Conservation (phyloP, 2,888 invertebrate genomes). For the Lasioglossum calceatum region DNA sequence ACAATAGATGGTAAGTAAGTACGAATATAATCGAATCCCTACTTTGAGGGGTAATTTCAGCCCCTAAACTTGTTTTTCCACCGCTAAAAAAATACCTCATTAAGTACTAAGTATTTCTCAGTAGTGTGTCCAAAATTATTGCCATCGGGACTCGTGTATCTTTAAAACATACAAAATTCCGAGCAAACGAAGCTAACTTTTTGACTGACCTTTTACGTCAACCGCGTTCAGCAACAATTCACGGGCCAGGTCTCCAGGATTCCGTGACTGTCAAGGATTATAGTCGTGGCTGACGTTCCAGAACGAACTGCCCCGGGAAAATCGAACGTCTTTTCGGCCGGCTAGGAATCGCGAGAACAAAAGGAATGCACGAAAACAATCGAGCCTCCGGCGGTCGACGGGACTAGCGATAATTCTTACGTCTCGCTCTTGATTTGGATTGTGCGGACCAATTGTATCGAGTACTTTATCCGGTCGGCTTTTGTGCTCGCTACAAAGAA, state of each 20-base stretch:
- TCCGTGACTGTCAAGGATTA: neutral
- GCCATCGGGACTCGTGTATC: no score
- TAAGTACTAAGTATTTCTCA: no score
- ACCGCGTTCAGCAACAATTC: neutral
- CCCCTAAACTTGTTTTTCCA: no score
- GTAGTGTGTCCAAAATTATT: no score
- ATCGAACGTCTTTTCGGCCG: slow-evolving; percentile 7
- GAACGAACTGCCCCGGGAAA: neutral
- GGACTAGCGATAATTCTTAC: slow-evolving; percentile 41
- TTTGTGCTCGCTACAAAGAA: slow-evolving; percentile 60
- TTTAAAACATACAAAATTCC: no score
- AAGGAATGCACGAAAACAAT: slow-evolving; percentile 33
- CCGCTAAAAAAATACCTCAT: no score
- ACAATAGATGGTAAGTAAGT: no score
- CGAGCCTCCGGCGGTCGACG: slow-evolving; percentile 25
- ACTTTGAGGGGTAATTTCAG: no score
- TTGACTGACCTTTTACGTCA: no score
- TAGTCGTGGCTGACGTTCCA: neutral
- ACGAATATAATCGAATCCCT: no score
- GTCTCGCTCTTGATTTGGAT: slow-evolving; percentile 44
- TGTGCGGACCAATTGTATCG: slow-evolving; percentile 54
- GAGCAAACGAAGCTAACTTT: no score
- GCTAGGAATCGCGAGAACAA: slow-evolving; percentile 9
- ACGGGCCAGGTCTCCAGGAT: neutral
- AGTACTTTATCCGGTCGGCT: slow-evolving; percentile 60